Evolutionary conservation across 2,113 vertebrate species (phyloP), one percentile per base, ranked within the genome.

Genomic region (Alexandromys fortis): DNA sequence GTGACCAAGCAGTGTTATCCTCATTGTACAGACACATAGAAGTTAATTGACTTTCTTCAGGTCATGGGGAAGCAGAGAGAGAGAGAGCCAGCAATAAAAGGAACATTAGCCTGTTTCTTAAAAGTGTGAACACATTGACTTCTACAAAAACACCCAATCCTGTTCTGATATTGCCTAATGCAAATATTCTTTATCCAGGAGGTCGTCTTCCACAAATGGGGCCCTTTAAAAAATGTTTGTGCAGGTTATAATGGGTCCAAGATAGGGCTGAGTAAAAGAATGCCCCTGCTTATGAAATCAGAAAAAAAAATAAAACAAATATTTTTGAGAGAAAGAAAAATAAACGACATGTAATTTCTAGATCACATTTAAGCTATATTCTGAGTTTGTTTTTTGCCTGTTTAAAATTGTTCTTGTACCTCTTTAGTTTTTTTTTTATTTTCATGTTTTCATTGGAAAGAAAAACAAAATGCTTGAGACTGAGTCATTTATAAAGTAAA

Each of bases 21-120:
- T 95, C 90, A 82, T 75, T 94, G 95, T 92, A 91, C 94, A 96
- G 96, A 75, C 93, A 35, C 35, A 42, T 21, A 86, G 95, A 97
- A 97, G 95, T 97, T 98, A 97, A 97, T 95, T 97, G 96, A 91
- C 89, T 96, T 96, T 95, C 95, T 97, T 96, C 68, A 91, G 86
- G 91, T 95, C 68, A 65, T 72, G 68, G 73, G 76, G 49, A 96
- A 94, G 63, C 72, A 91, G 82, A 68, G 70, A 55, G 52, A 93
- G 70, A 55, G 52, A 93, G 55, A 95, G 63, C 22, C 55, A 82
- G 93, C 73, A 94, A 92, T 95, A 89, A 97, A 94, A 96, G 92
- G 97, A 94, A 65, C 86, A 89, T 88, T 96, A 93, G 76, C 81
- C 55, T 75, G 85, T 42, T 86, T 89, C 94, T 92, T 49, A 22